Conservation (phyloP, 2,113 vertebrate species). For the Parus major region DNA sequence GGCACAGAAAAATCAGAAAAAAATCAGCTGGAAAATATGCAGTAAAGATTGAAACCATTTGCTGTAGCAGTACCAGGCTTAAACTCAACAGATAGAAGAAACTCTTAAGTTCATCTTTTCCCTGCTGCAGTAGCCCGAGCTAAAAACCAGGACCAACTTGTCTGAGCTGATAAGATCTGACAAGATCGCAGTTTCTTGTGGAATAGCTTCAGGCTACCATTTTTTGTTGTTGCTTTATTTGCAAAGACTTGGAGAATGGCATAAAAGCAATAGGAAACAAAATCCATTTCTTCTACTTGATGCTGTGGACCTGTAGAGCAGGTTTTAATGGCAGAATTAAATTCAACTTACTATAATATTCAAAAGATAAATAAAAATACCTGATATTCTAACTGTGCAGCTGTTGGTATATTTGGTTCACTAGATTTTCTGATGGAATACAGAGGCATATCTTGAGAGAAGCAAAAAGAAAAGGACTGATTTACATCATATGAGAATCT, state of each 20-base stretch:
- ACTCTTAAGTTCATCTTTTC: not conserved
- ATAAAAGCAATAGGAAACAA: not conserved
- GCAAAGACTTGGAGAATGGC: not conserved
- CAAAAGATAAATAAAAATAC: not conserved
- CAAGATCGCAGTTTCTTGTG: constrained; percentile 16
- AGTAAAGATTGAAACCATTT: not conserved
- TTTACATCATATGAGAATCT: not conserved
- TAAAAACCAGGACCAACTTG: not conserved
- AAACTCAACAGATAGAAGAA: not conserved
- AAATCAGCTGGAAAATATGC: not conserved
- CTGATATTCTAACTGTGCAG: not conserved
- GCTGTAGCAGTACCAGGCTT: not conserved
- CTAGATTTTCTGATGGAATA: not conserved
- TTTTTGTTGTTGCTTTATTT: not conserved
- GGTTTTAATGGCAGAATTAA: not conserved
- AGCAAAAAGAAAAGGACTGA: not conserved
- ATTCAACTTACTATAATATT: not conserved
- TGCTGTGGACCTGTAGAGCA: not conserved
- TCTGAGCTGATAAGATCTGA: constrained; percentile 42
- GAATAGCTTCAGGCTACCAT: not conserved
- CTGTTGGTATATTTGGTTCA: not conserved
- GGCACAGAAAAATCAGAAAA: not conserved
- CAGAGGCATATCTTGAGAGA: not conserved
- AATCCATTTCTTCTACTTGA: not conserved
- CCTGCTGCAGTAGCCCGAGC: not conserved